A percentile compares a stretch with the other conserved stretches of the same genome.
phyloP scores from a whole-genome alignment of 53 echinoderm and acorn worm species.

The Paracentrotus lividus region DNA sequence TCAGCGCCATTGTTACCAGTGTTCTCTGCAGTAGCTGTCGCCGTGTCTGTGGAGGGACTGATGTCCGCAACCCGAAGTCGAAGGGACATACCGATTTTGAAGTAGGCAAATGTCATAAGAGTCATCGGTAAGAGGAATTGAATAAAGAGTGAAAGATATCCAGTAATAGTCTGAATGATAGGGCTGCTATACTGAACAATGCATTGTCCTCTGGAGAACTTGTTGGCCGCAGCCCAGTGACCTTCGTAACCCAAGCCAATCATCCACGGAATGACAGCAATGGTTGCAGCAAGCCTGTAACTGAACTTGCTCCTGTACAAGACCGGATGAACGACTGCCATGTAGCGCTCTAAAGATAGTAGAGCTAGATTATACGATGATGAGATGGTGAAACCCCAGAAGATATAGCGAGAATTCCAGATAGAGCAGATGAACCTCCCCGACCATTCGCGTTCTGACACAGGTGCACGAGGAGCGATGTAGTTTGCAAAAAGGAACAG shows the following conservation, averaged over 20 bases:
- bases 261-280: background rate
- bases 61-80: slow-evolving; percentile 26
- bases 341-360: slow-evolving; percentile 69
- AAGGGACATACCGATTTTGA: slow-evolving; percentile 52
- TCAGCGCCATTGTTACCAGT: background rate
- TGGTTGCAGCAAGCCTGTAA: background rate
- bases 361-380: slow-evolving; percentile 68
- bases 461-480: background rate
- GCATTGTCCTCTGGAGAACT: slow-evolving; percentile 1
- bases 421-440: slow-evolving; percentile 17
- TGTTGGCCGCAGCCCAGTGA: background rate
- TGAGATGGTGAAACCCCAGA: slow-evolving; percentile 65
- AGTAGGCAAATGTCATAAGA: slow-evolving; percentile 60
- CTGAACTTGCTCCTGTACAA: background rate
- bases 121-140: slow-evolving; percentile 45
- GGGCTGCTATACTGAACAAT: background rate
- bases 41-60: background rate
- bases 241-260: background rate
- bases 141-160: slow-evolving; percentile 16
- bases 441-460: background rate
- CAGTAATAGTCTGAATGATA: slow-evolving; percentile 10
- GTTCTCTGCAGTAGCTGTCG: slow-evolving; percentile 31
- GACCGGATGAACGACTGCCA: slow-evolving; percentile 69
- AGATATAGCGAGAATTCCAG: slow-evolving; percentile 65
- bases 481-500: background rate